A percentile compares a stretch with the other conserved stretches of the same genome.
These are phyloP conservation scores for Dolomedes plantarius DNA, from an alignment of 2,888 invertebrate genomes.

Conservation along the genomic window DNA sequence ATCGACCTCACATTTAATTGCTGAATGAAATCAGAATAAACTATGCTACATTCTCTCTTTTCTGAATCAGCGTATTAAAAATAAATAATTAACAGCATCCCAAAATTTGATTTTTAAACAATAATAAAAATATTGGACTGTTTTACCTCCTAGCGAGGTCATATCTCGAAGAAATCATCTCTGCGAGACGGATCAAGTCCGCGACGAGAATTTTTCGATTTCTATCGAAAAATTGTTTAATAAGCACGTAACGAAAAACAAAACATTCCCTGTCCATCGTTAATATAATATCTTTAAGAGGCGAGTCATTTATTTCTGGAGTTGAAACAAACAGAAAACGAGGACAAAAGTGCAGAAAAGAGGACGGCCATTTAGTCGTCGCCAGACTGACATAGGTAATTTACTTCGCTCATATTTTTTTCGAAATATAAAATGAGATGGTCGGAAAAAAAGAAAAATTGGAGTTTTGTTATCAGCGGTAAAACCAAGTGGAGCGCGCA, in stretches of 20 bases:
- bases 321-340: not conserved
- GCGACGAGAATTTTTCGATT: no score
- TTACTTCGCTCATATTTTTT: conserved; percentile 14
- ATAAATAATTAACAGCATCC: no score
- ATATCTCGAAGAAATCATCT: no score
- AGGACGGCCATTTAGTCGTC: not conserved
- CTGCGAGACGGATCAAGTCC: no score
- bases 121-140: no score
- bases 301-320: not conserved
- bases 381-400: not conserved
- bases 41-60: no score
- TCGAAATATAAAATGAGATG: conserved; percentile 29
- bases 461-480: conserved; percentile 37
- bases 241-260: not conserved
- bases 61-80: no score
- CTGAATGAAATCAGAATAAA: no score
- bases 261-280: not conserved
- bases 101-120: no score
- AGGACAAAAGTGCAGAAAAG: not conserved
- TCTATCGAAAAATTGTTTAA: no score
- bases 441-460: conserved; percentile 26
- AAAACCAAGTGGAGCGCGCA: conserved; percentile 60
- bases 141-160: no score
- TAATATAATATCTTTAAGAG: not conserved
- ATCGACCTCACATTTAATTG: no score